Base-by-base conservation (phyloP, 2,888 invertebrate genomes). In the Octonoba sinensis region DNA sequence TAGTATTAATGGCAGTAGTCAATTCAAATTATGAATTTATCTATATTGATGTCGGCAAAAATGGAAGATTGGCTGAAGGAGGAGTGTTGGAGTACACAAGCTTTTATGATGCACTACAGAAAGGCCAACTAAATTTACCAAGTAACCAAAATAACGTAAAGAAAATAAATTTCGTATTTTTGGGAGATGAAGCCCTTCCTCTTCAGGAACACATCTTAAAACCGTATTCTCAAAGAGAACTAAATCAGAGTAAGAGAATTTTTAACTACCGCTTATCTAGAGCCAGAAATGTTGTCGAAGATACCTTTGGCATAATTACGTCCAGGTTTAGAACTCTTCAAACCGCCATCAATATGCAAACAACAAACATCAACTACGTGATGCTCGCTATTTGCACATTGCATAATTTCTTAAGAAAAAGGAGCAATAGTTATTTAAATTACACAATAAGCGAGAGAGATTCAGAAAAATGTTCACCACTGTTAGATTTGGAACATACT, bases 151-250 rank as follows among this genome's bases (percentile, higher is more conserved):
- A n/a, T 1, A 51, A 24, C 13, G 44, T 3, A n/a, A 3, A 18
- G 12, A 12, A 70, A 27, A 20, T 57, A 18, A n/a, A n/a, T n/a
- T n/a, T n/a, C n/a, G n/a, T n/a, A n/a, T n/a, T n/a, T n/a, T 27
- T 70, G 1, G 70, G 46, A 0, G 70, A 70, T 57, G 70, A 59
- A 18, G 70, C 70, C 13, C 57, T 70, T 59, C 18, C 57, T 18
- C 20, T 70, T 0, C 44, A 70, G 12, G 8, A 12, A n/a, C 18
- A 70, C 46, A 57, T 70, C n/a, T 57, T 70, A 57, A 36, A 57
- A 1, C 70, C 70, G 15, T 70, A 46, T 24, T 46, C 70, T n/a
- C 18, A 44, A 11, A n/a, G 20, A 1, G 24, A 44, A 12, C 44
- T 57, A 24, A 16, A 27, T 16, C 16, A 56, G 20, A 15, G 18